Conservation (phyloP, 2,888 invertebrate species). For the Drosophila sordidula region DNA sequence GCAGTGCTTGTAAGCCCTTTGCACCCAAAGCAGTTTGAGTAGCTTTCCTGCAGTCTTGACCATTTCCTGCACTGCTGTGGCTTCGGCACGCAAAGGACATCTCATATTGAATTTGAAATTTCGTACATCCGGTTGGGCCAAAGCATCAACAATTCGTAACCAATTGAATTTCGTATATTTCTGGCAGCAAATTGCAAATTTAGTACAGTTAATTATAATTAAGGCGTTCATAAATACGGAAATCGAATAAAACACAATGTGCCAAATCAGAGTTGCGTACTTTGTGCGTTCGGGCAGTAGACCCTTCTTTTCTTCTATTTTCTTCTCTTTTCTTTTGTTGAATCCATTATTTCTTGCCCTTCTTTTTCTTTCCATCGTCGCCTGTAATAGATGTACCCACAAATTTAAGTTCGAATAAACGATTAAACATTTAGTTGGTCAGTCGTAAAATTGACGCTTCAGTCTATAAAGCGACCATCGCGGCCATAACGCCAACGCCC, state of each 20-base stretch:
- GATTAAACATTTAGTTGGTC: neutral
- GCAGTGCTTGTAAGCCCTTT: neutral
- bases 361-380: slow-evolving; percentile 3
- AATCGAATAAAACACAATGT: too few species aligned
- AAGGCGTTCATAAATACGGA: too few species aligned
- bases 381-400: neutral
- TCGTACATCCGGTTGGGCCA: slow-evolving; percentile 7
- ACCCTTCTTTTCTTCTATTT: too few species aligned
- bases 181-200: neutral
- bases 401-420: neutral
- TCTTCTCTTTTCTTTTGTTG: neutral
- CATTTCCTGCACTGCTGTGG: neutral
- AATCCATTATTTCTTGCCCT: slow-evolving; percentile 1
- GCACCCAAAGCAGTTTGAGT: neutral
- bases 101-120: slow-evolving; percentile 6
- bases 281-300: neutral
- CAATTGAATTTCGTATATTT: neutral
- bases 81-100: neutral
- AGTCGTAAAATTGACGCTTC: too few species aligned
- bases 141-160: neutral
- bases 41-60: neutral
- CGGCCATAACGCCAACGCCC: neutral
- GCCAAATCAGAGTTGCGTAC: neutral
- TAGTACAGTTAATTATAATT: too few species aligned
- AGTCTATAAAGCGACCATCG: neutral